phyloP scores from a whole-genome alignment of 2,113 vertebrate genomes.

The Elachura formosa region DNA sequence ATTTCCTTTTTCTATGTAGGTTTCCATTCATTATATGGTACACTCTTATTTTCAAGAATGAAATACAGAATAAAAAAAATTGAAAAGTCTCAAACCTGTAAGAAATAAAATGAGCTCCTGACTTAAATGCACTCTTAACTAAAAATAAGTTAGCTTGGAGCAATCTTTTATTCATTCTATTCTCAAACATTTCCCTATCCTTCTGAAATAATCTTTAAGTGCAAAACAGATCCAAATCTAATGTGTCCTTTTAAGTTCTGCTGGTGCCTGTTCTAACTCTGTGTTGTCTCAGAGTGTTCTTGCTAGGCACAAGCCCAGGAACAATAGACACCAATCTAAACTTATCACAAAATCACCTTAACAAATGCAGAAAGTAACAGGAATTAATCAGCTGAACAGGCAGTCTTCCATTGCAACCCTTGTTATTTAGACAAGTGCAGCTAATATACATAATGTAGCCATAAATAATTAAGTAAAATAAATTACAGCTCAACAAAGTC shows the following conservation, averaged over 20 bases:
- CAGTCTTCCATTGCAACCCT: slow-evolving; percentile 21
- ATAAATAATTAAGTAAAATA: slow-evolving; percentile 72
- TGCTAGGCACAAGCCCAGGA: neutral
- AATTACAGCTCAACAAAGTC: slow-evolving; percentile 57
- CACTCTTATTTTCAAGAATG: neutral
- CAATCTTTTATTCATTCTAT: neutral
- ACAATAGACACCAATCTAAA: slow-evolving; percentile 6
- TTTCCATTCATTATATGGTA: neutral
- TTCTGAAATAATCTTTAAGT: neutral
- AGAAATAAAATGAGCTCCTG: neutral
- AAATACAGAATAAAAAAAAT: neutral
- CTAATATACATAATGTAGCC: slow-evolving; percentile 69
- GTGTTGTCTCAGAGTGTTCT: neutral
- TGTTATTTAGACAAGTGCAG: slow-evolving; percentile 64
- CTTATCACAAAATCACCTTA: neutral
- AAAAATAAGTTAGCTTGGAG: neutral
- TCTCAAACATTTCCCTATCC: neutral
- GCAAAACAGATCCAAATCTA: neutral
- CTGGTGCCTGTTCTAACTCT: neutral
- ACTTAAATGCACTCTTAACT: neutral
- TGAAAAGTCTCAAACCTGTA: neutral
- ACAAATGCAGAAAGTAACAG: slow-evolving; percentile 36
- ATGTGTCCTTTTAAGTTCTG: neutral
- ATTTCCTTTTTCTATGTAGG: neutral
- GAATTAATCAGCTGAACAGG: slow-evolving; percentile 1